Base-by-base conservation (phyloP, 2,797 vertebrate genomes). In the Alexandromys oeconomus region DNA sequence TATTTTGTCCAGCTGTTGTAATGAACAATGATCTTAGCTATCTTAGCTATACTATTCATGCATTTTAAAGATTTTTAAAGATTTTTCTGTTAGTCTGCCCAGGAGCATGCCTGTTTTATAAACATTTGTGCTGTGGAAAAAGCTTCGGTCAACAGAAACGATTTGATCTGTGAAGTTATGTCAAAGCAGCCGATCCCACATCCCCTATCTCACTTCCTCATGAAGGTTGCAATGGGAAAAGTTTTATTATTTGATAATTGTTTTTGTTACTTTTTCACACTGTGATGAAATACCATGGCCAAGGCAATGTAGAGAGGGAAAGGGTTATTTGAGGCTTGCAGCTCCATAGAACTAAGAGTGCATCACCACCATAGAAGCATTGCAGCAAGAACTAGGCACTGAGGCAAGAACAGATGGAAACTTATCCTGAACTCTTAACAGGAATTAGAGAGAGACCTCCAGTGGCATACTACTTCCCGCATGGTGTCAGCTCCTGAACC, bases 11-110 rank as follows among this genome's bases (percentile, higher is more conserved):
- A 23, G 57, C 21, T 59, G 57, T 59, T 59, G 31, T 69, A 73
- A 25, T 85, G 17, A 71, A 57, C 31, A 46, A 51, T 81, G 34
- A 54, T 34, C 7, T 87, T 76, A 86, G 67, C 21, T 67, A 63
- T 29, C 7, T 87, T 76, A 86, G 67, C 21, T 67, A 63, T 34
- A 78, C 85, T 48, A 67, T 80, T 43, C 54, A 73, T 48, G 15
- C 13, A 17, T 84, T 69, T 85, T 73, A 95, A 95, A 67, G 67
- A 6, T 79, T 69, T 89, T 71, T 40, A 88, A 92, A 37, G 12
- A 19, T 14, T 71, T n/a, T 59, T 71, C 34, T 84, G n/a, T 67
- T 43, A 27, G 85, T 71, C 81, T 88, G 4, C 63, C 9, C 19
- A 76, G 46, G 6, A 73, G 69, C 14, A 76, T 37, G 14, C n/a